Evolutionary conservation across 2,888 invertebrate genomes (phyloP).

Genomic region (Lochmaea capreae): DNA sequence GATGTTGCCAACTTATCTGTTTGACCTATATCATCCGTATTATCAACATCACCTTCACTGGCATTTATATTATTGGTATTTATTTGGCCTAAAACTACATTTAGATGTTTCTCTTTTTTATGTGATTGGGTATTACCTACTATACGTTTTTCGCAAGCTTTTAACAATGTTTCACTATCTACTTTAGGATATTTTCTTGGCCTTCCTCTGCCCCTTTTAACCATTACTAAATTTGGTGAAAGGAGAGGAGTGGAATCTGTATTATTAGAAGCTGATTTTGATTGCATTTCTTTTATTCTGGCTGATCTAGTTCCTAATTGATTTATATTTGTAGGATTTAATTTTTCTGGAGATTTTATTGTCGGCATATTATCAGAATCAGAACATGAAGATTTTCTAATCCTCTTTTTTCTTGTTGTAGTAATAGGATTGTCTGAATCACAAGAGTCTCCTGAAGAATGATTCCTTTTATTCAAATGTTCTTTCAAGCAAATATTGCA

Average conservation of each 20-base stretch:
- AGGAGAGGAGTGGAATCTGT: neutral
- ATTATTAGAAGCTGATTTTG: neutral
- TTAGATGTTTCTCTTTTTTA: too few relatives aligned
- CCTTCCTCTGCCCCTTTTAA: slow-evolving; percentile 23
- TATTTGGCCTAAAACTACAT: too few relatives aligned
- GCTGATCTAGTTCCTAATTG: neutral
- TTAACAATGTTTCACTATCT: neutral
- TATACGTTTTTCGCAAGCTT: neutral
- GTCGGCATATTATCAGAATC: neutral
- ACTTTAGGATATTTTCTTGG: slow-evolving; percentile 17
- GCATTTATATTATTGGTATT: too few relatives aligned
- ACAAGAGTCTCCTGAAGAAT: neutral
- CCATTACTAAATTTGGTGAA: neutral
- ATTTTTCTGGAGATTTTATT: neutral
- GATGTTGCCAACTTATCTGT: neutral
- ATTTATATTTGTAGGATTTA: too few relatives aligned
- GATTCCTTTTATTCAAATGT: neutral
- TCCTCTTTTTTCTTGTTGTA: neutral
- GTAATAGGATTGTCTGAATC: neutral
- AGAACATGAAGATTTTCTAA: neutral
- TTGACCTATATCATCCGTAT: neutral
- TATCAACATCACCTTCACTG: too few relatives aligned
- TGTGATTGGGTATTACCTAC: too few relatives aligned
- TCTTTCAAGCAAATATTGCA: neutral
- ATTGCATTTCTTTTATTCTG: too few relatives aligned